These are phyloP conservation scores for Pogonus chalceus DNA, from an alignment of 1,140 invertebrate species.

Conservation along the genomic window DNA sequence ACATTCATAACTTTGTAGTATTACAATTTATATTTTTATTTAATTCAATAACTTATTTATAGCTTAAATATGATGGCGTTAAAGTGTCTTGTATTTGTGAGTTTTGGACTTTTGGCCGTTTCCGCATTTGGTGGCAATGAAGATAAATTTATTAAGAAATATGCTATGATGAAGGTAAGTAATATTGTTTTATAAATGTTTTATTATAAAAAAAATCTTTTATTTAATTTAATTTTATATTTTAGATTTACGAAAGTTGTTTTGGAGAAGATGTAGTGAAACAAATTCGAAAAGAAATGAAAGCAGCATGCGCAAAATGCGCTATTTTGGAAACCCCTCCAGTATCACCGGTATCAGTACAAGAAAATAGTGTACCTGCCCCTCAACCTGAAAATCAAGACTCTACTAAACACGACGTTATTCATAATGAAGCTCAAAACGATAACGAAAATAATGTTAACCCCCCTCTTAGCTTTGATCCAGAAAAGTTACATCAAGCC, in stretches of 20 bases:
- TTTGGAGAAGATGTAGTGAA: constrained; percentile 52
- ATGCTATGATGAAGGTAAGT: constrained; percentile 56
- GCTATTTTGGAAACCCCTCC: constrained; percentile 33
- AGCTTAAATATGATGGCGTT: no score
- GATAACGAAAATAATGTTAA: constrained; percentile 21
- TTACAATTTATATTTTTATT: no score
- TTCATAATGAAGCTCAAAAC: constrained; percentile 15
- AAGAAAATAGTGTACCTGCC: constrained; percentile 34
- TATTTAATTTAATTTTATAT: not conserved
- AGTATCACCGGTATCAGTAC: constrained; percentile 30
- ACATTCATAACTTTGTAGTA: no score
- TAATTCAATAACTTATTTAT: no score
- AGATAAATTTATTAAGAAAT: constrained; percentile 54
- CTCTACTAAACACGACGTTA: constrained; percentile 21
- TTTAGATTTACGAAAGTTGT: constrained; percentile 57
- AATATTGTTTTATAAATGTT: constrained; percentile 10
- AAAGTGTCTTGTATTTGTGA: not conserved
- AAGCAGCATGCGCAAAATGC: constrained; percentile 50
- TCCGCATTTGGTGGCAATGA: constrained; percentile 42
- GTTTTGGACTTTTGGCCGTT: constrained; percentile 21
- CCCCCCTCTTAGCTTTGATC: constrained; percentile 30
- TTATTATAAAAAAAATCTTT: constrained; percentile 2
- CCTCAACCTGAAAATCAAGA: constrained; percentile 22
- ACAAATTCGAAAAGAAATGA: constrained; percentile 55
- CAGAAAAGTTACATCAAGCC: constrained; percentile 40